Conservation (phyloP, 2,113 vertebrate genomes). For the Carassius auratus region DNA sequence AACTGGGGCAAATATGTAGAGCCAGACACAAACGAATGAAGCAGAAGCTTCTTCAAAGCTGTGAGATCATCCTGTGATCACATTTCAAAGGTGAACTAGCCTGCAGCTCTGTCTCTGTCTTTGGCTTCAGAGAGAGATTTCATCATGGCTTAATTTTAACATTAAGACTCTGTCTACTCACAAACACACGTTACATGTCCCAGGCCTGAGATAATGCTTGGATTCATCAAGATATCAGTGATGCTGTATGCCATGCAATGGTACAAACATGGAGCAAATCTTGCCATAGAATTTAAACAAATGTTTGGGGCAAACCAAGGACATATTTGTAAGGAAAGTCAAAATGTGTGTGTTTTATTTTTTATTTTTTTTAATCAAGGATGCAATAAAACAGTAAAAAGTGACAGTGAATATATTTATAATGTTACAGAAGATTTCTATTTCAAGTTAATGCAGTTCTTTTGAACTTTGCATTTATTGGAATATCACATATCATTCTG, state of each 20-base stretch:
- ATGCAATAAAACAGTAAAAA: background rate
- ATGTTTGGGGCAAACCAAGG: background rate
- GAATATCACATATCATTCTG: too few relatives aligned
- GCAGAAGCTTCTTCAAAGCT: constrained; percentile 33
- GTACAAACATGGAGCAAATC: background rate
- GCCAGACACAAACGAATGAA: constrained; percentile 35
- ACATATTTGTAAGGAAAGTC: background rate
- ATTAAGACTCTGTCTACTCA: constrained; percentile 9
- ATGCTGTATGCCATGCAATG: background rate
- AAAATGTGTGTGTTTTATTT: background rate
- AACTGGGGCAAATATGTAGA: constrained; percentile 23
- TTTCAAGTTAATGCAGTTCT: too few relatives aligned
- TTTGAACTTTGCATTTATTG: too few relatives aligned
- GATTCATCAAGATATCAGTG: background rate
- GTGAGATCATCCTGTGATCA: constrained; percentile 52
- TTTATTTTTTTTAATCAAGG: background rate
- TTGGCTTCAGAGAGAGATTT: constrained; percentile 9
- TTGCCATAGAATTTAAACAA: background rate
- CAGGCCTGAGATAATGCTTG: background rate
- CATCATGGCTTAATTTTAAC: background rate
- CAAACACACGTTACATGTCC: constrained; percentile 9
- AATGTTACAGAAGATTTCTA: too few relatives aligned
- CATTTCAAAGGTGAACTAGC: constrained; percentile 53
- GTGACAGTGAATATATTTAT: too few relatives aligned
- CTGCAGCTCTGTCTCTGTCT: constrained; percentile 40